Evolutionary conservation across 2,113 vertebrate species (phyloP), one percentile per base, ranked within the genome.

Genomic region (Equus przewalskii): DNA sequence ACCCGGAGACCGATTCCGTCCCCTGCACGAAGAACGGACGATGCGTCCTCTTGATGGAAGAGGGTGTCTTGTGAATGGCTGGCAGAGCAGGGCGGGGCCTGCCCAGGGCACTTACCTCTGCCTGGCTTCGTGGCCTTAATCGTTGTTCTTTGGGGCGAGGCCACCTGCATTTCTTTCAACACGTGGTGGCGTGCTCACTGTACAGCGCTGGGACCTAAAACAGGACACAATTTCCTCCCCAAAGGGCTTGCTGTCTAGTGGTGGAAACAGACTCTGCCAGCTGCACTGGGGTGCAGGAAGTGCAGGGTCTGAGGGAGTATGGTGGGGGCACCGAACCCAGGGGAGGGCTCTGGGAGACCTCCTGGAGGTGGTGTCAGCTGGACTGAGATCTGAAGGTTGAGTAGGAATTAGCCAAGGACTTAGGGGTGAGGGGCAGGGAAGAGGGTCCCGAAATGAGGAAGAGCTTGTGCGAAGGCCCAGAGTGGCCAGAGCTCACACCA

Each of bases 221-320:
- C 4, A 7, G 41, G 44, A 41, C 41, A 14, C 6, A 5, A 62
- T 10, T 22, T 8, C 18, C 16, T 18, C 3, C n/a, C 13, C 10
- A 0, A 49, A 41, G 14, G 58, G 5, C 51, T 88, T 4, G 0
- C 21, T 2, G 14, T 16, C 19, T 6, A 9, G 5, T 1, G 15
- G 21, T 3, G 7, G 49, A 13, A 56, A 58, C 7, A 6, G 81
- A 41, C 6, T 7, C 54, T 11, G 6, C 5, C 49, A 46, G 19
- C 15, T 9, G 24, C 9, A 88, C 10, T 1, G 26, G 12, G 1
- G 19, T 24, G n/a, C 15, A 12, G 46, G 54, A 28, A 28, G 56
- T 0, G 0, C n/a, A 56, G 36, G 46, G 56, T 26, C 22, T 44
- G 56, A 83, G 67, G 49, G 24, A 1, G 3, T 3, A 0, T 3